phyloP scores from a whole-genome alignment of 2,797 vertebrate genomes.

The Bucorvus abyssinicus region DNA sequence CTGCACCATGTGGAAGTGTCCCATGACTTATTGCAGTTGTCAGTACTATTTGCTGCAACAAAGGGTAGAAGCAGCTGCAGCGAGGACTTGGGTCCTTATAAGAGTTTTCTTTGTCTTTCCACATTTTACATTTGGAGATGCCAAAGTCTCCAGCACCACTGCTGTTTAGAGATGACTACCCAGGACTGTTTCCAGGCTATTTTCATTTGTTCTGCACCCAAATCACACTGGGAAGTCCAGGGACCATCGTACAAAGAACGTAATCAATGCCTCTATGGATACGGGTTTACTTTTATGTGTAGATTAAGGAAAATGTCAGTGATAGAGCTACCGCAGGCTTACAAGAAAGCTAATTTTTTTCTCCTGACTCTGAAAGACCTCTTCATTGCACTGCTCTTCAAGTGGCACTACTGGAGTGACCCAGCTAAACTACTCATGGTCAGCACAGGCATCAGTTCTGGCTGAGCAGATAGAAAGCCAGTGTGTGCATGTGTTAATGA shows the following conservation, averaged over 20 bases:
- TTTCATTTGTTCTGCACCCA: not conserved
- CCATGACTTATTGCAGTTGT: not conserved
- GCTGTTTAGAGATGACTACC: not conserved
- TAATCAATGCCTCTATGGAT: not conserved
- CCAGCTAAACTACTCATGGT: not conserved
- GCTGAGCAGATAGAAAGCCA: not conserved
- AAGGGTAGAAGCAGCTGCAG: not conserved
- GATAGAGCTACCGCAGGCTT: not conserved
- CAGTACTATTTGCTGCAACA: not conserved
- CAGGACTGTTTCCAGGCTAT: not conserved
- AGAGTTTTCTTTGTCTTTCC: not conserved
- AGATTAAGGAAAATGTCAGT: not conserved
- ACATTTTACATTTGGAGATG: not conserved
- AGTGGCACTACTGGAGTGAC: not conserved
- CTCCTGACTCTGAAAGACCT: not conserved
- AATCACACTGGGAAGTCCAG: not conserved
- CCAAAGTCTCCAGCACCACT: not conserved
- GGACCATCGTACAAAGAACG: not conserved
- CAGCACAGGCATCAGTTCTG: not conserved
- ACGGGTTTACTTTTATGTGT: not conserved
- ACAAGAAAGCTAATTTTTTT: not conserved
- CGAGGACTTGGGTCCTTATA: not conserved
- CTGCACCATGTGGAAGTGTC: not conserved
- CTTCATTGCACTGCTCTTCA: not conserved
- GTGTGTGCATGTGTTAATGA: not conserved